phyloP scores from a whole-genome alignment of 2,113 vertebrate species.

The Tenebrosternarchus preto region DNA sequence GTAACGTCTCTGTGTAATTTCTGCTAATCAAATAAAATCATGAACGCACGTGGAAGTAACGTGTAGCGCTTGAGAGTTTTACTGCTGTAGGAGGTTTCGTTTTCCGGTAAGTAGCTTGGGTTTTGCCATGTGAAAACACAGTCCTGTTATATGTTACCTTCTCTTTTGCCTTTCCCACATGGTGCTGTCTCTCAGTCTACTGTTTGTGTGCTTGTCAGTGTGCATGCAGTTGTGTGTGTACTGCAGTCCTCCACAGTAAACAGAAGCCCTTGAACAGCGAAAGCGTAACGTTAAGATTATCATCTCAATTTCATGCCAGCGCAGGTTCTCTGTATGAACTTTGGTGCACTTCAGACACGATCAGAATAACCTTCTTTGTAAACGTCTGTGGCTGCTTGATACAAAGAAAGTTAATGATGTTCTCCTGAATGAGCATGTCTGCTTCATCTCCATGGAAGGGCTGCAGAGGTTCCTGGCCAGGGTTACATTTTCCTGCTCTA shows the following conservation, averaged over 20 bases:
- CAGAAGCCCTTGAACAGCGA: background rate
- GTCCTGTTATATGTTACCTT: background rate
- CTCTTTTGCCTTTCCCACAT: background rate
- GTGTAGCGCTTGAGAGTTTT: conserved; percentile 10
- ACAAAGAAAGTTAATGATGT: conserved; percentile 39
- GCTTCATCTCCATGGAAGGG: conserved; percentile 32
- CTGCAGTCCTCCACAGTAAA: conserved; percentile 11
- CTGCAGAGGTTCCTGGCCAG: background rate
- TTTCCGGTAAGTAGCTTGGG: conserved; percentile 54
- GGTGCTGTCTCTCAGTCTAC: background rate
- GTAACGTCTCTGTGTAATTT: background rate
- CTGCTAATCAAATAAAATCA: background rate
- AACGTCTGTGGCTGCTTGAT: conserved; percentile 27
- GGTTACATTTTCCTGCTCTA: background rate
- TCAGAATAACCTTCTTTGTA: conserved; percentile 34
- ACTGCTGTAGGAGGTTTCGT: conserved; percentile 16
- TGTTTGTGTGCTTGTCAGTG: background rate
- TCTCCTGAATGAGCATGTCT: conserved; percentile 31
- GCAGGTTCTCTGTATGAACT: conserved; percentile 17
- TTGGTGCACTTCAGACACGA: conserved; percentile 4
- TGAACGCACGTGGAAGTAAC: background rate
- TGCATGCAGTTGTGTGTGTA: too few relatives aligned
- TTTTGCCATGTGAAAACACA: conserved; percentile 33
- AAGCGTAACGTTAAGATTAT: conserved; percentile 39
- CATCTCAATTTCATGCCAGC: conserved; percentile 23